phyloP scores from a whole-genome alignment of 2,888 invertebrate species.

The Diarsia dahlii region DNA sequence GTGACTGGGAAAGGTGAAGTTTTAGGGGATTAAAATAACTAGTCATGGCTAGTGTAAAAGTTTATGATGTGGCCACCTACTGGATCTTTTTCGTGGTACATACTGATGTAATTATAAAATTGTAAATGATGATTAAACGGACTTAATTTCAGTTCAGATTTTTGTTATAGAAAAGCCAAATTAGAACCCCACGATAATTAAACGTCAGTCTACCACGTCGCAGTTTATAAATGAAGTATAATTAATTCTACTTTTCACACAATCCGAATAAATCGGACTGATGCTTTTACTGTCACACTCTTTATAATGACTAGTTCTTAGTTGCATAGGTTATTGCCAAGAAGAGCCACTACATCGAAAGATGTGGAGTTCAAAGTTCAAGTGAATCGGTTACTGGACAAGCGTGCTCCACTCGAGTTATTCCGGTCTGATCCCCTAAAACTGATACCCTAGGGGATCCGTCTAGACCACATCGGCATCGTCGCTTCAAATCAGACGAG shows the following conservation, averaged over 20 bases:
- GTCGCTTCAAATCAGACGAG: too few species aligned
- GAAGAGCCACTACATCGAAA: too few species aligned
- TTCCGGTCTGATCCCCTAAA: too few species aligned
- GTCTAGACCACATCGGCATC: too few species aligned
- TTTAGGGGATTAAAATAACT: neutral
- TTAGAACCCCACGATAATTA: neutral
- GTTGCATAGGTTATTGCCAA: neutral
- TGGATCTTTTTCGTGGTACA: neutral
- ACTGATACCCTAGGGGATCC: too few species aligned
- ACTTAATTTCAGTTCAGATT: neutral
- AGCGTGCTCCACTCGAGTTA: too few species aligned
- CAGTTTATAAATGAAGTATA: neutral
- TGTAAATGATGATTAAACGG: neutral
- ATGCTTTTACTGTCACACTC: neutral
- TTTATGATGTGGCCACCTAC: neutral
- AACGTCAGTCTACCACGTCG: neutral
- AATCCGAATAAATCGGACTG: too few species aligned
- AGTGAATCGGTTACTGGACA: too few species aligned
- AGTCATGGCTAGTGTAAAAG: neutral
- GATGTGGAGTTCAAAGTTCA: too few species aligned
- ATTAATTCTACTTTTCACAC: too few species aligned
- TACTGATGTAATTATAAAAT: neutral
- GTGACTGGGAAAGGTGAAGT: neutral
- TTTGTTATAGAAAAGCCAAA: fast-evolving
- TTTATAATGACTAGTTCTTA: neutral